phyloP scores from a whole-genome alignment of 2,113 vertebrate species.

The Fregata magnificens region DNA sequence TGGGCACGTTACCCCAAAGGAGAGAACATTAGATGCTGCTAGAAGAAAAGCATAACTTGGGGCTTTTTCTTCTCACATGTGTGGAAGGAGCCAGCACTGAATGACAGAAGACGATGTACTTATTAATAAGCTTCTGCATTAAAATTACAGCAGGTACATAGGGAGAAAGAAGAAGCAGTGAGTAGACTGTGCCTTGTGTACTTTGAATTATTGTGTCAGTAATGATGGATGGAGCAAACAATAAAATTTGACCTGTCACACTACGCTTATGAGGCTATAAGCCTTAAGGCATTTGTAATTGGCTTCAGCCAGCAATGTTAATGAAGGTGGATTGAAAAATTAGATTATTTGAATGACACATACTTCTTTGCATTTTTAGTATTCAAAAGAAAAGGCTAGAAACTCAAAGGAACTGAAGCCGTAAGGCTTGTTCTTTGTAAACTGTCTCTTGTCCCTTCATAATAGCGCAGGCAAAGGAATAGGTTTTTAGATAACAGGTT shows the following conservation, averaged over 20 bases:
- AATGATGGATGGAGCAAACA: constrained; percentile 42
- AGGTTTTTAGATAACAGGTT: neutral
- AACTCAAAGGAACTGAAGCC: neutral
- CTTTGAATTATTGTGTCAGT: constrained; percentile 49
- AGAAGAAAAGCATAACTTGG: neutral
- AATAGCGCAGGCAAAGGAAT: neutral
- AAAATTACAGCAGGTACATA: constrained; percentile 30
- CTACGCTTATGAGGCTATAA: constrained; percentile 10
- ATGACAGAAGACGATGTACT: neutral
- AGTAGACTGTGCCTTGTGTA: neutral
- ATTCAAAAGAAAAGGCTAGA: constrained; percentile 2
- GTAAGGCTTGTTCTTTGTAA: neutral
- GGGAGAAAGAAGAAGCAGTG: neutral
- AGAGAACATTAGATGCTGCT: neutral
- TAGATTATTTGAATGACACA: constrained; percentile 30
- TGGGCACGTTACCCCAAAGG: neutral
- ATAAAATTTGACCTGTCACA: constrained; percentile 43
- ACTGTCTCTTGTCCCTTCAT: neutral
- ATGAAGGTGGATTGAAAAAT: constrained; percentile 34
- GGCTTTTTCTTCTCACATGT: neutral
- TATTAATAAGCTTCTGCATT: constrained; percentile 31
- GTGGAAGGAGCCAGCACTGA: neutral
- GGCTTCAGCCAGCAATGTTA: constrained; percentile 22
- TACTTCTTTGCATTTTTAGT: neutral
- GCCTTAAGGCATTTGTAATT: constrained; percentile 28